A percentile compares a stretch with the other conserved stretches of the same genome.
Conservation (phyloP, 2,113 vertebrate species). For the Rhinogobius similis region DNA sequence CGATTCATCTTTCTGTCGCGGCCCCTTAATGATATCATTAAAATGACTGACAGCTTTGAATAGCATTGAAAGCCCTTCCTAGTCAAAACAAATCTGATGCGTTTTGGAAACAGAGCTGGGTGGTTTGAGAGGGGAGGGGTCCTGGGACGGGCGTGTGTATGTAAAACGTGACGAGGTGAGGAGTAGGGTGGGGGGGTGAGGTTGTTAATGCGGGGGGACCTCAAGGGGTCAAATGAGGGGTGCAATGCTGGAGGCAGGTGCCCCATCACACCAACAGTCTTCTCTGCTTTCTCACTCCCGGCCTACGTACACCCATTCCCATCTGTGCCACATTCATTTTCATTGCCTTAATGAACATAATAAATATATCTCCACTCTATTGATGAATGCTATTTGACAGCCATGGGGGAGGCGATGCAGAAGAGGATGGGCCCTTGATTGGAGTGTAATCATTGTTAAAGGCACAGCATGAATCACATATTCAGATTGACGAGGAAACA, state of each 20-base stretch:
- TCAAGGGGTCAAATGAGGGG: constrained; percentile 49
- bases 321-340: constrained; percentile 72
- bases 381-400: constrained; percentile 74
- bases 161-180: constrained; percentile 39
- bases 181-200: constrained; percentile 4
- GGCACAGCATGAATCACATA: constrained; percentile 67
- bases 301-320: constrained; percentile 48
- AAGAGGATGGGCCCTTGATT: constrained; percentile 67
- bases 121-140: constrained; percentile 68
- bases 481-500: constrained; percentile 57
- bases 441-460: constrained; percentile 74
- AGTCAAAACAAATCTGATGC: constrained; percentile 78
- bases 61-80: constrained; percentile 69
- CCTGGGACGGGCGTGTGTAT: constrained; percentile 31
- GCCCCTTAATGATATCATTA: constrained; percentile 81
- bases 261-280: constrained; percentile 42
- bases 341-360: constrained; percentile 76
- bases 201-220: constrained; percentile 68
- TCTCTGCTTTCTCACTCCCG: constrained; percentile 43
- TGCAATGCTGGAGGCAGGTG: constrained; percentile 63
- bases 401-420: constrained; percentile 58
- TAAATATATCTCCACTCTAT: constrained; percentile 66
- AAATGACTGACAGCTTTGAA: constrained; percentile 81
- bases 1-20: constrained; percentile 77
- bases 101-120: constrained; percentile 75